phyloP scores from a whole-genome alignment of 2,888 invertebrate genomes.

The Liopterus haemorrhoidalis region DNA sequence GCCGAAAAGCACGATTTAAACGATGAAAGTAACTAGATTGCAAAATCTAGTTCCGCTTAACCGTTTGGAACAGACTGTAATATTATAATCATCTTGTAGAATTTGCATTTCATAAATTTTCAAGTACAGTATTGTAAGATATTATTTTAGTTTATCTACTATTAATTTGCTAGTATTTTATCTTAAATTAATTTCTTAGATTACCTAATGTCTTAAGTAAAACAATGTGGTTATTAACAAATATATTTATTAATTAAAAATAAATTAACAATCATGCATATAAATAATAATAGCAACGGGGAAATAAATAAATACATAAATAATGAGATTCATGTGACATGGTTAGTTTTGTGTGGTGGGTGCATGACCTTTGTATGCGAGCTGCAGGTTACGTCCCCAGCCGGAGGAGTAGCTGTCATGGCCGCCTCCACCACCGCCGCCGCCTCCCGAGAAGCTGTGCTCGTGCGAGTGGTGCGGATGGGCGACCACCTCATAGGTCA shows the following conservation, averaged over 20 bases:
- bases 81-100: too few species aligned
- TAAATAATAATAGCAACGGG: constrained; percentile 14
- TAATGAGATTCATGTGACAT: constrained; percentile 18
- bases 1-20: too few species aligned
- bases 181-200: background rate
- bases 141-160: too few species aligned
- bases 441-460: constrained; percentile 44
- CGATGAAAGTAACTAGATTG: too few species aligned
- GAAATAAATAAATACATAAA: constrained; percentile 18
- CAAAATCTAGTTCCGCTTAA: too few species aligned
- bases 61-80: too few species aligned
- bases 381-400: constrained; percentile 58
- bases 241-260: too few species aligned
- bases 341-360: constrained; percentile 38
- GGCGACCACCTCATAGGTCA: constrained; percentile 70
- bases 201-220: too few species aligned
- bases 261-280: constrained; percentile 15
- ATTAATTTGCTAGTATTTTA: too few species aligned
- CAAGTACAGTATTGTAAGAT: too few species aligned
- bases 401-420: constrained; percentile 53
- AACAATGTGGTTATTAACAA: too few species aligned
- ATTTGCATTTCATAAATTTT: too few species aligned
- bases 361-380: constrained; percentile 59
- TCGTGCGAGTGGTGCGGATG: constrained; percentile 62
- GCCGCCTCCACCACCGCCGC: constrained; percentile 38